Percentiles rank a stretch among this genome's conserved stretches.
These are phyloP conservation scores for Agonopterix alstromeriana DNA, from an alignment of 2,888 invertebrate genomes.

Conservation along the genomic window DNA sequence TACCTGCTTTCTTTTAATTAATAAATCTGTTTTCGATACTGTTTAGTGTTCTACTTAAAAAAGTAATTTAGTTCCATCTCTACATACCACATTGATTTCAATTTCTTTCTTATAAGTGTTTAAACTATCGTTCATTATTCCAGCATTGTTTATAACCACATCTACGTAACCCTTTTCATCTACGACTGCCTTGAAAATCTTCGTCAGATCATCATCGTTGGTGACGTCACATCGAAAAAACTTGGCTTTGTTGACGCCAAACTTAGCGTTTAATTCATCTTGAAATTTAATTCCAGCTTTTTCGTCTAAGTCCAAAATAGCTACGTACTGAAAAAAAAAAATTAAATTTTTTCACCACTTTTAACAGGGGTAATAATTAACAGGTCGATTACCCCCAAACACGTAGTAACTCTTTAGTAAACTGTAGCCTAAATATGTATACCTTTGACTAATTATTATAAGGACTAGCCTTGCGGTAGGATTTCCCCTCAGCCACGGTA, in stretches of 20 bases:
- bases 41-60: too few relatives aligned
- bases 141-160: conserved; percentile 38
- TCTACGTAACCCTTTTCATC: conserved; percentile 32
- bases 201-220: conserved; percentile 26
- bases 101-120: conserved; percentile 32
- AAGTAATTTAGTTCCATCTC: neutral
- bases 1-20: too few relatives aligned
- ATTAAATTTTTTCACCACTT: neutral
- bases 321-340: conserved; percentile 31
- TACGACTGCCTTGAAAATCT: conserved; percentile 21
- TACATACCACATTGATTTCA: conserved; percentile 40
- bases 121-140: conserved; percentile 37
- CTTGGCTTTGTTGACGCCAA: conserved; percentile 28
- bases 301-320: conserved; percentile 32
- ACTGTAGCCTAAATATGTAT: too few relatives aligned
- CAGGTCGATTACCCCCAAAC: too few relatives aligned
- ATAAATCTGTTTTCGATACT: too few relatives aligned
- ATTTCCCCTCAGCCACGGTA: too few relatives aligned
- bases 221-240: conserved; percentile 43
- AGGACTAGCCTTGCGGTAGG: too few relatives aligned
- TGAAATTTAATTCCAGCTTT: conserved; percentile 25
- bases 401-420: too few relatives aligned
- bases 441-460: too few relatives aligned
- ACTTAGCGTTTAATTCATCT: conserved; percentile 29
- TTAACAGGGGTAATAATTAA: too few relatives aligned